A percentile compares a stretch with the other conserved stretches of the same genome.
These are phyloP conservation scores for Calcarius lapponicus DNA, from an alignment of 2,797 vertebrate genomes.

Conservation along the genomic window DNA sequence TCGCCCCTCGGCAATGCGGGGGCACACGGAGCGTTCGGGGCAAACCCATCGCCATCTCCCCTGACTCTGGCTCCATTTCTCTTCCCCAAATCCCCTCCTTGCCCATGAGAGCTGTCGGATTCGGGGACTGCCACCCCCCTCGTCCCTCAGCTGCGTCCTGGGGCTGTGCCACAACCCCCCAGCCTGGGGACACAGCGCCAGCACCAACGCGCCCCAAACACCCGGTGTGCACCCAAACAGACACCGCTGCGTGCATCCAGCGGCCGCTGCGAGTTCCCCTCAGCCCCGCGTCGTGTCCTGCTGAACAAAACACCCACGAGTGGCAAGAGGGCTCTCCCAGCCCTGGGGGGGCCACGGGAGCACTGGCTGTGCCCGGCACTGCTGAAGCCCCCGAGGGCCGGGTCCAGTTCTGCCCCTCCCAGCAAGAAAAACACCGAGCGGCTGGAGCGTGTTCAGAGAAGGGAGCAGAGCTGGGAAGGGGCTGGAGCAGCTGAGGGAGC, in stretches of 20 bases:
- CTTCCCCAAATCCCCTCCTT: accelerated
- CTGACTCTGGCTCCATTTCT: accelerated
- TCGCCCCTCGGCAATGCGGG: accelerated
- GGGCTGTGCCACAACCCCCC: background rate
- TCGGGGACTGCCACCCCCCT: no score
- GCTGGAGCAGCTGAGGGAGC: no score
- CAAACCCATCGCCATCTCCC: accelerated
- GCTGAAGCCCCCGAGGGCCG: no score
- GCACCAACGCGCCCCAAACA: background rate
- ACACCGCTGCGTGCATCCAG: accelerated
- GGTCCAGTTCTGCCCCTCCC: no score
- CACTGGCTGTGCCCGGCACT: no score
- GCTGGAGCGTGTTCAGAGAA: no score
- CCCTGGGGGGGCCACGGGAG: no score
- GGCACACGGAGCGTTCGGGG: accelerated
- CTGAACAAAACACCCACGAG: background rate
- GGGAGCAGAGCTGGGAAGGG: no score
- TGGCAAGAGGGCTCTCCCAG: no score
- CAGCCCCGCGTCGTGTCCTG: background rate
- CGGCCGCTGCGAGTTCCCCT: accelerated
- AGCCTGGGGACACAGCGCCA: accelerated
- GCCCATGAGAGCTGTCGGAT: accelerated
- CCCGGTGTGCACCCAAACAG: accelerated
- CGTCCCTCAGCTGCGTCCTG: accelerated
- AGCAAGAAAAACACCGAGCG: no score